Base-by-base conservation (phyloP, 2,888 invertebrate genomes). In the Xestia xanthographa region DNA sequence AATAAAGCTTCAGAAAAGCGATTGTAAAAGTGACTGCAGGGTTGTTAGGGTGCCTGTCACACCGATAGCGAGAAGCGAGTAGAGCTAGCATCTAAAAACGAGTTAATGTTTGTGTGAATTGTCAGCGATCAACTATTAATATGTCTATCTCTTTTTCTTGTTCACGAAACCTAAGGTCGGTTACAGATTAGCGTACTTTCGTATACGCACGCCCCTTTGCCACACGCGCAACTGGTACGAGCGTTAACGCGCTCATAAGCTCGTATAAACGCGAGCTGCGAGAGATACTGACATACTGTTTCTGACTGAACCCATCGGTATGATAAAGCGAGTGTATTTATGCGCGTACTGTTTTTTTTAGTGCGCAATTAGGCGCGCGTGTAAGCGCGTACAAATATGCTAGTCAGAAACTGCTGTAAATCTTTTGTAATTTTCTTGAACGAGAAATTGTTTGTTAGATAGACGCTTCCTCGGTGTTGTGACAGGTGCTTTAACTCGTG, bases 1-100 rank as follows among this genome's bases (percentile, higher is more conserved):
- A 66, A 41, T 45, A 29, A 67, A 80, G 62, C 66, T 70, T 63
- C 69, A 63, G 38, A 67, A 65, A 66, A 66, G 34, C 34, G 48
- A 48, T 67, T 56, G 22, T 63, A 56, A 34, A 67, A 65, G 9
- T 63, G 78, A 70, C 48, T 79, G 67, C 66, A 50, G 58, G 34
- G 58, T 62, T 79, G 50, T 53, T 41, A 41, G 20, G 41, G 63
- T 41, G 22, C 20, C 41, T n/a, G 63, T 63, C 41, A 8, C 63
- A 41, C 38, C 14, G n/a, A 2, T 38, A n/a, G 38, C 62, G 62
- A 63, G n/a, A 63, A 62, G n/a, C 41, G n/a, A 41, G 14, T 41
- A 22, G 22, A 38, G 12, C 2, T n/a, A n/a, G 1, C 41, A n/a
- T n/a, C n/a, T 63, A 8, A n/a, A 34, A 41, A 41, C 14, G 14